phyloP scores from a whole-genome alignment of 2,113 vertebrate species.

The Rhinogobius similis region DNA sequence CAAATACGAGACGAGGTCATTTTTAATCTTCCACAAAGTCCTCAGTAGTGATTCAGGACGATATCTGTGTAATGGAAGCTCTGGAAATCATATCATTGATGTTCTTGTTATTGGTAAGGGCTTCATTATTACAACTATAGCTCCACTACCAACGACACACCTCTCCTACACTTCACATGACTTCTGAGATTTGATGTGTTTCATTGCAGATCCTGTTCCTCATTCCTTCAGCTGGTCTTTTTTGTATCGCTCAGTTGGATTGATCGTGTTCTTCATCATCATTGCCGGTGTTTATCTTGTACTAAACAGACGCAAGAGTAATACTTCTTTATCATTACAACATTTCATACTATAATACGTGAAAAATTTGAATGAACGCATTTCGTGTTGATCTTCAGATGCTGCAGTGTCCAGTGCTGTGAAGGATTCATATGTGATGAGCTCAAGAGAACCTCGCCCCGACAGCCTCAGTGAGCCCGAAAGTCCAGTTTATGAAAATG shows the following conservation, averaged over 20 bases:
- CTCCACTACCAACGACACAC: too few species aligned
- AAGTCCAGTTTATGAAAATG: background rate
- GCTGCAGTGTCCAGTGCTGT: background rate
- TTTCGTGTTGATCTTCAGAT: background rate
- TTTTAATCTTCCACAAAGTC: slow-evolving; percentile 45
- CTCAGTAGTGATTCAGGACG: slow-evolving; percentile 34
- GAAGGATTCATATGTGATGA: background rate
- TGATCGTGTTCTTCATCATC: background rate
- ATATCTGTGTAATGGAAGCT: slow-evolving; percentile 46
- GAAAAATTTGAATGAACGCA: background rate
- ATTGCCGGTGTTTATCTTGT: background rate
- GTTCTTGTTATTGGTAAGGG: slow-evolving; percentile 61
- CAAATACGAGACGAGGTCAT: slow-evolving; percentile 10
- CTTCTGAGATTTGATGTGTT: too few species aligned
- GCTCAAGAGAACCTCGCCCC: background rate
- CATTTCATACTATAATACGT: background rate
- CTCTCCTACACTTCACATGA: too few species aligned
- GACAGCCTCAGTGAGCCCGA: background rate
- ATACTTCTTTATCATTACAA: background rate
- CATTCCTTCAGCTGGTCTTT: background rate
- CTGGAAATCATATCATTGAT: background rate
- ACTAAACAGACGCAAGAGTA: background rate
- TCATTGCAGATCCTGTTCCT: background rate
- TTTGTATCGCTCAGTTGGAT: background rate
- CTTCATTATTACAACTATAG: background rate